Percentiles rank a stretch among this genome's conserved stretches.
phyloP scores from a whole-genome alignment of 2,113 vertebrate species.

The Amblyopsis rosae region DNA sequence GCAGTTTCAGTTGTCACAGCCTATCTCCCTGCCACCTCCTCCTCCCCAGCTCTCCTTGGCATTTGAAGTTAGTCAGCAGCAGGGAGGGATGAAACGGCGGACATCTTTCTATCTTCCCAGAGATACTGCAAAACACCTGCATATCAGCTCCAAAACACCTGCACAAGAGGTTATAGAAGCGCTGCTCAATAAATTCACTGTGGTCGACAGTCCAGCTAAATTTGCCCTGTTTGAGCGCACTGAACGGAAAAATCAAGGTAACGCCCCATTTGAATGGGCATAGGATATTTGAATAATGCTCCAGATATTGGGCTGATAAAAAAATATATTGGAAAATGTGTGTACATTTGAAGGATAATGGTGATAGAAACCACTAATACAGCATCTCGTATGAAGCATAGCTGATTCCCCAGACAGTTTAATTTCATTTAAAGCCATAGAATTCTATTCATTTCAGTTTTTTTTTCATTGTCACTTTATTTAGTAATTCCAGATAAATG shows the following conservation, averaged over 20 bases:
- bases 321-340: not conserved
- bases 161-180: conserved; percentile 93
- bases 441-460: no score
- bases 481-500: no score
- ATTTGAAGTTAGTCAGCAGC: conserved; percentile 64
- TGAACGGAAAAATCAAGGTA: conserved; percentile 89
- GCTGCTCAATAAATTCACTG: conserved; percentile 92
- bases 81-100: conserved; percentile 75
- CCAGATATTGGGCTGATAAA: no score
- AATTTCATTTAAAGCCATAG: no score
- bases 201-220: conserved; percentile 94
- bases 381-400: no score
- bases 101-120: conserved; percentile 97
- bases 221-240: conserved; percentile 92
- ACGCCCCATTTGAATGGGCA: not conserved
- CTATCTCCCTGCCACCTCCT: conserved; percentile 85
- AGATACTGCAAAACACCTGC: conserved; percentile 91
- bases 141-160: conserved; percentile 86
- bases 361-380: no score
- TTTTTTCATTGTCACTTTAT: no score
- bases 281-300: not conserved
- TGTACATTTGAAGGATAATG: not conserved
- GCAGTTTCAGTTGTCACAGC: conserved; percentile 89
- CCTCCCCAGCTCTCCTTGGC: conserved; percentile 72
- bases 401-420: no score